Evolutionary conservation across 1,140 invertebrate species (phyloP).

Genomic region (Calycopis cecrops): DNA sequence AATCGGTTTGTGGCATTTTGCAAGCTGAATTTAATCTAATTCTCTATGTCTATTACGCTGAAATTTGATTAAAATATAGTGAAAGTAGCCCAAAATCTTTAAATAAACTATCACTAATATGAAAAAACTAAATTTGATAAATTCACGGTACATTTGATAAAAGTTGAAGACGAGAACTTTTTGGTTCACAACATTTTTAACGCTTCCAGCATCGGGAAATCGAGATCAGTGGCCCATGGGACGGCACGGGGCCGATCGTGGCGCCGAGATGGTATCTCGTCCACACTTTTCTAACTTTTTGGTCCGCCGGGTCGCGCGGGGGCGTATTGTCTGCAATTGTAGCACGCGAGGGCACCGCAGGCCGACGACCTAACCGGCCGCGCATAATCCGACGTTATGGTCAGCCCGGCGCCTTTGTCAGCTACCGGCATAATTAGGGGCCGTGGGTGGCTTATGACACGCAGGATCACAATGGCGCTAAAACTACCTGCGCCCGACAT

Average conservation of each 20-base stretch:
- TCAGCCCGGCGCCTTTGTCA: slow-evolving; percentile 64
- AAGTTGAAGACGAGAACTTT: no score
- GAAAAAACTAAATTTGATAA: no score
- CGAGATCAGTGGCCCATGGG: not conserved
- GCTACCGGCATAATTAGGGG: slow-evolving; percentile 67
- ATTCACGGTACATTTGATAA: no score
- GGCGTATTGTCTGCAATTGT: slow-evolving; percentile 66
- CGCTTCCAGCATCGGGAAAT: not conserved
- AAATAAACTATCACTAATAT: no score
- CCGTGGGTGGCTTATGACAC: slow-evolving; percentile 67
- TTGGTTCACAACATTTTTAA: no score
- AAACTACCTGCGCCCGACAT: slow-evolving; percentile 64
- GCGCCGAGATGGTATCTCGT: slow-evolving; percentile 59
- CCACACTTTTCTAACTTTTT: slow-evolving; percentile 69
- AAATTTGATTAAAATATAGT: no score
- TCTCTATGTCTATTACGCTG: no score
- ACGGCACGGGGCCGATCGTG: slow-evolving; percentile 30
- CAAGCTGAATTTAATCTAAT: no score
- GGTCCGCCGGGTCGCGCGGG: slow-evolving; percentile 50
- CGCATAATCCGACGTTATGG: slow-evolving; percentile 68
- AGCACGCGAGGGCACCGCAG: slow-evolving; percentile 63
- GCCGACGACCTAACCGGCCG: slow-evolving; percentile 52
- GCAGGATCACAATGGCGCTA: slow-evolving; percentile 65
- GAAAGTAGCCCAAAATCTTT: no score
- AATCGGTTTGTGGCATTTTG: no score